phyloP scores from a whole-genome alignment of 2,113 vertebrate genomes.

The Serilophus lunatus region DNA sequence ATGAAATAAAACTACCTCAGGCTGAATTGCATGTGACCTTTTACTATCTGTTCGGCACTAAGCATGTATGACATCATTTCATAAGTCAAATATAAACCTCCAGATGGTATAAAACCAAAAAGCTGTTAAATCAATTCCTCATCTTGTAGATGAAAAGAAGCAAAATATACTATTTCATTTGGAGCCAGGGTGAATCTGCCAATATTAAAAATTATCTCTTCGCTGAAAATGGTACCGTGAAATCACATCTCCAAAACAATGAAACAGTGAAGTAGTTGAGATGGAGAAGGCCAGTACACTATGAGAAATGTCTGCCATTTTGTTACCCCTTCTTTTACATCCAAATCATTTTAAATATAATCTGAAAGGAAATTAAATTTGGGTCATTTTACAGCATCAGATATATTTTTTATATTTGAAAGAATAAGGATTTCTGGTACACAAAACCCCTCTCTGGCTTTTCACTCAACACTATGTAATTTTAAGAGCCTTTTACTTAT shows the following conservation, averaged over 20 bases:
- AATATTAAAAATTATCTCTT: background rate
- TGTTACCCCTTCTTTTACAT: background rate
- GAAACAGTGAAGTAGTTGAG: background rate
- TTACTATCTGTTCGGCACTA: slow-evolving; percentile 41
- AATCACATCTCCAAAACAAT: background rate
- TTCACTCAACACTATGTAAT: slow-evolving; percentile 85
- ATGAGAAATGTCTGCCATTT: background rate
- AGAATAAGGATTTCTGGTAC: slow-evolving; percentile 63
- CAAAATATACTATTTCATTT: background rate
- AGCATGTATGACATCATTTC: slow-evolving; percentile 62
- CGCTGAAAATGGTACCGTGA: background rate
- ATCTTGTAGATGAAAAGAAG: slow-evolving; percentile 1
- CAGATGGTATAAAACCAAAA: slow-evolving; percentile 62
- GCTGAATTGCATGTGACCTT: slow-evolving; percentile 50
- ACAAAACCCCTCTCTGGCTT: slow-evolving; percentile 67
- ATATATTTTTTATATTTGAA: slow-evolving; percentile 49
- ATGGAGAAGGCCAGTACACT: background rate
- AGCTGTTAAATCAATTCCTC: slow-evolving; percentile 15
- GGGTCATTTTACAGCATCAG: slow-evolving; percentile 43
- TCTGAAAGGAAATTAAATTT: slow-evolving; percentile 38
- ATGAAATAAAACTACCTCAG: slow-evolving; percentile 42
- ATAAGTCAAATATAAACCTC: slow-evolving; percentile 51
- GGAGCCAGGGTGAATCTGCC: background rate
- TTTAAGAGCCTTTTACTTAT: slow-evolving; percentile 74
- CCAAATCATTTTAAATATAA: slow-evolving; percentile 7